These are phyloP conservation scores for Forficula auricularia DNA, from an alignment of 1,140 invertebrate genomes.

Conservation along the genomic window DNA sequence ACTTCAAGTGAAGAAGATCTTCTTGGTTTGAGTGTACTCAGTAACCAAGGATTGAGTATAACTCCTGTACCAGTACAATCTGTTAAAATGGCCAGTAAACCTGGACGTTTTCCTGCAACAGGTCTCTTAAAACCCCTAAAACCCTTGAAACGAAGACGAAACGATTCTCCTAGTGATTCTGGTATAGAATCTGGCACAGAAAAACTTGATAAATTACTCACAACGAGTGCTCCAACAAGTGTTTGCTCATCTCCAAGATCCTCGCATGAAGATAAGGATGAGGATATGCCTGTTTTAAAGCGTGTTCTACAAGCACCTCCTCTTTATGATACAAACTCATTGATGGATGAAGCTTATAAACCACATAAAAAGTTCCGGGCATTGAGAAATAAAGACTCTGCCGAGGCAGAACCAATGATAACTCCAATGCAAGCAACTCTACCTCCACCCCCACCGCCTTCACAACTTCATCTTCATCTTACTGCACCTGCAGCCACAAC, in stretches of 20 bases:
- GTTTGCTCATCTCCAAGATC: constrained; percentile 71
- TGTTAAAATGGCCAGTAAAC: too few species aligned
- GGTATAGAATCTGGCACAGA: constrained; percentile 85
- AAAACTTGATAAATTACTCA: constrained; percentile 51
- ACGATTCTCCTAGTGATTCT: constrained; percentile 79
- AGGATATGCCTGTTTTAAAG: constrained; percentile 86
- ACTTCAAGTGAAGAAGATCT: constrained; percentile 60
- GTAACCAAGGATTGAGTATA: constrained; percentile 44
- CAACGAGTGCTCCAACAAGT: constrained; percentile 51
- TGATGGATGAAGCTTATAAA: constrained; percentile 88
- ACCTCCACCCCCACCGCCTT: constrained; percentile 12
- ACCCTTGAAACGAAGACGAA: too few species aligned
- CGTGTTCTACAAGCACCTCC: constrained; percentile 80
- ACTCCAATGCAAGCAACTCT: constrained; percentile 22
- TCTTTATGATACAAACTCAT: constrained; percentile 65
- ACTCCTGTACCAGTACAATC: constrained; percentile 39
- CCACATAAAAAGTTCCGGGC: constrained; percentile 88
- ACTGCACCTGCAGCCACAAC: constrained; percentile 3
- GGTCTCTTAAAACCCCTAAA: too few species aligned
- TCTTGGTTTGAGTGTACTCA: constrained; percentile 32
- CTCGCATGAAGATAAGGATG: constrained; percentile 58
- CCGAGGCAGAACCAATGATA: constrained; percentile 47
- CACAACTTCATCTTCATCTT: constrained; percentile 3
- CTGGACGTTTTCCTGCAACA: constrained; percentile 22
- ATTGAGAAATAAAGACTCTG: constrained; percentile 54